These are phyloP conservation scores for Malacoctenus gilli DNA, from an alignment of 2,797 vertebrate species.

Conservation along the genomic window DNA sequence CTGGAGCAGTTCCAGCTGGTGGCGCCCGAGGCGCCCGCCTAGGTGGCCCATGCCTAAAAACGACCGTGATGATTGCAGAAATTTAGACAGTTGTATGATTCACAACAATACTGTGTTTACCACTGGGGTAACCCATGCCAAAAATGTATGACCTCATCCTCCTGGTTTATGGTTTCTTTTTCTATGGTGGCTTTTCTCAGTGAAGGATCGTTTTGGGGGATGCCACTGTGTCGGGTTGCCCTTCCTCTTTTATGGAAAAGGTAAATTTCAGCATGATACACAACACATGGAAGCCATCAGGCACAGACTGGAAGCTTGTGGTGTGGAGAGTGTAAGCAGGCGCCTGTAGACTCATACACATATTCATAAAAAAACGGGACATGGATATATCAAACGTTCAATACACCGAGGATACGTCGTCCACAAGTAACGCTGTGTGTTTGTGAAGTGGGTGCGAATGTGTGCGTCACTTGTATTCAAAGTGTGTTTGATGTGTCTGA, in stretches of 20 bases:
- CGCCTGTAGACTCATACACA: slow-evolving; percentile 53
- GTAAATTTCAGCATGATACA: slow-evolving; percentile 52
- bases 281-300: slow-evolving; percentile 78
- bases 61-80: slow-evolving; percentile 25
- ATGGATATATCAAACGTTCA: slow-evolving; percentile 28
- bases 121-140: slow-evolving; percentile 46
- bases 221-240: slow-evolving; percentile 61
- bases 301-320: slow-evolving; percentile 55
- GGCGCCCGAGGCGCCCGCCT: background rate
- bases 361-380: slow-evolving; percentile 40
- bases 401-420: slow-evolving; percentile 23
- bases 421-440: slow-evolving; percentile 32
- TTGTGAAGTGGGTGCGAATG: slow-evolving; percentile 49
- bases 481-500: slow-evolving; percentile 61
- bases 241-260: slow-evolving; percentile 63
- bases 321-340: slow-evolving; percentile 50
- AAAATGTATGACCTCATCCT: slow-evolving; percentile 65
- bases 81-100: slow-evolving; percentile 42
- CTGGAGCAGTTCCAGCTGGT: background rate
- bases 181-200: slow-evolving; percentile 56
- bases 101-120: slow-evolving; percentile 50
- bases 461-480: slow-evolving; percentile 51
- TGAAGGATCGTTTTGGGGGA: slow-evolving; percentile 61
- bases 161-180: slow-evolving; percentile 67
- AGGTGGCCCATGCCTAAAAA: background rate